A percentile compares a stretch with the other conserved stretches of the same genome.
Conservation (phyloP, 2,113 vertebrate species). For the Oreotrochilus melanogaster region DNA sequence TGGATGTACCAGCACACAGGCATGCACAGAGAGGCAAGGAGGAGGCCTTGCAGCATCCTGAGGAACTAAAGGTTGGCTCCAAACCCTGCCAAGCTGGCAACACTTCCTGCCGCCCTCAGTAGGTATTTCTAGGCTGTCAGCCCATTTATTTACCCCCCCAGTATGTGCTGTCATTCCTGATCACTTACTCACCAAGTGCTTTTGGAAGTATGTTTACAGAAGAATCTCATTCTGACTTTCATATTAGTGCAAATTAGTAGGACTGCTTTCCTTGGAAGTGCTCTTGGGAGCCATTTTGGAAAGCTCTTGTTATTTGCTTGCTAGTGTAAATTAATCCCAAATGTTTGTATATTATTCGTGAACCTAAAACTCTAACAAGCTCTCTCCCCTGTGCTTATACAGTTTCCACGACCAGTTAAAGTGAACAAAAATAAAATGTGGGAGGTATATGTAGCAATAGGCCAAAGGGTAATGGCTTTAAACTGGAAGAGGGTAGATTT, state of each 20-base stretch:
- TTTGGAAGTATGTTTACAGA: conserved; percentile 56
- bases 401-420: neutral
- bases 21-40: fast-evolving
- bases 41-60: neutral
- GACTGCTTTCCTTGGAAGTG: conserved; percentile 42
- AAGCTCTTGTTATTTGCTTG: conserved; percentile 59
- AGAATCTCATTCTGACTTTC: conserved; percentile 54
- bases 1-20: fast-evolving
- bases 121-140: neutral
- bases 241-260: conserved; percentile 56
- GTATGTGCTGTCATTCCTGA: conserved; percentile 5
- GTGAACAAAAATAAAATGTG: neutral
- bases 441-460: too few relatives aligned
- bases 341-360: conserved; percentile 58
- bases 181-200: conserved; percentile 12
- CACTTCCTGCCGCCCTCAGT: neutral
- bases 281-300: conserved; percentile 65
- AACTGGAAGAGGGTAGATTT: too few relatives aligned
- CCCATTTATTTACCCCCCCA: neutral
- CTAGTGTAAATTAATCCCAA: conserved; percentile 52
- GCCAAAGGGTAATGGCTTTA: too few relatives aligned
- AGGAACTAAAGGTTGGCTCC: neutral
- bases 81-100: neutral
- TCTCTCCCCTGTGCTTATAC: neutral
- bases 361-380: conserved; percentile 41